These are phyloP conservation scores for Lasiurus borealis DNA, from an alignment of 2,113 vertebrate species.

Conservation along the genomic window DNA sequence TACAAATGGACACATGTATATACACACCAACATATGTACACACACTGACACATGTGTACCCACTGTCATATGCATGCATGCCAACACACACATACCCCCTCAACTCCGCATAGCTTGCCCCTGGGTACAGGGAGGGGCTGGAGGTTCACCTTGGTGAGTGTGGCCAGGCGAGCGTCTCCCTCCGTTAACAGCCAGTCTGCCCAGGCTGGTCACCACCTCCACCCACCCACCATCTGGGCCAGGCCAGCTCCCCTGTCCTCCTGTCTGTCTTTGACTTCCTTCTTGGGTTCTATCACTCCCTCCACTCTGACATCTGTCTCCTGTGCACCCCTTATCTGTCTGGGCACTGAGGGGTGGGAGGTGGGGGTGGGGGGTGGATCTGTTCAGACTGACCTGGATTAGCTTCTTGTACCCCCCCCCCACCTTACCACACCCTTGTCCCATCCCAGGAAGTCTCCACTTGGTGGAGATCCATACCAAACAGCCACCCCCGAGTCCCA, in stretches of 20 bases:
- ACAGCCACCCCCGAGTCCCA: background rate
- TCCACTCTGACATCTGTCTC: constrained; percentile 75
- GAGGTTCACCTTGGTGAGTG: background rate
- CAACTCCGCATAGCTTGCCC: background rate
- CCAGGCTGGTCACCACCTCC: background rate
- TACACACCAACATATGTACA: background rate
- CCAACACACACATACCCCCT: background rate
- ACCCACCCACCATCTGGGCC: background rate
- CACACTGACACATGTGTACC: background rate
- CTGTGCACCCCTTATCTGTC: constrained; percentile 73
- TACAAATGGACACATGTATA: background rate
- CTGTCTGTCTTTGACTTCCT: constrained; percentile 62
- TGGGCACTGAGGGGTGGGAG: constrained; percentile 36
- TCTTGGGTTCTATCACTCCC: constrained; percentile 58
- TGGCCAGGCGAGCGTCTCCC: background rate
- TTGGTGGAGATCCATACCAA: constrained; percentile 30
- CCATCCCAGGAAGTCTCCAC: background rate
- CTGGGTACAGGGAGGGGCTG: background rate
- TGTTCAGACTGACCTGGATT: background rate
- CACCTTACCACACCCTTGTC: background rate
- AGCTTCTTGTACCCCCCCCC: background rate
- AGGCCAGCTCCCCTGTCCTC: constrained; percentile 32
- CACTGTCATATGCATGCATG: background rate
- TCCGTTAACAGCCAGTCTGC: background rate
- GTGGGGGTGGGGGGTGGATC: background rate